phyloP scores from a whole-genome alignment of 2,113 vertebrate genomes.

The Burhinus bistriatus region DNA sequence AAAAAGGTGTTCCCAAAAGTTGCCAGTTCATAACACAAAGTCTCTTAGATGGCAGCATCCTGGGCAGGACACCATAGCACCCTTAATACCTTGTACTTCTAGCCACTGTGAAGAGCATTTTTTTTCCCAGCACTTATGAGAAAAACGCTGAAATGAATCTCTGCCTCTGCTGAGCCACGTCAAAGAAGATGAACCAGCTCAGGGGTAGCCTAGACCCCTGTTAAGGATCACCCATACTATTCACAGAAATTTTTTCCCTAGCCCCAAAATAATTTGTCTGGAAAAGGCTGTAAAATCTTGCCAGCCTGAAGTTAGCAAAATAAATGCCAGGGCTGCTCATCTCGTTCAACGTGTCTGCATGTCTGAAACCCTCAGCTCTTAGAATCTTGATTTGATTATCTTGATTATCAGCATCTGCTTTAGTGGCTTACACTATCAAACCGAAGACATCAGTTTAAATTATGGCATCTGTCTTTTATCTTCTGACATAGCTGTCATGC shows the following conservation, averaged over 20 bases:
- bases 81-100: background rate
- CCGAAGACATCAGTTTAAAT: constrained; percentile 12
- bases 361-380: background rate
- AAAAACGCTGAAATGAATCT: background rate
- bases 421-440: background rate
- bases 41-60: background rate
- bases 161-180: background rate
- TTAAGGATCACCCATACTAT: background rate
- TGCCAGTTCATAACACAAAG: background rate
- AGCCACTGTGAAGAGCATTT: background rate
- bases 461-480: background rate
- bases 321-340: background rate
- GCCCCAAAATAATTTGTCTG: background rate
- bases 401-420: constrained; percentile 53
- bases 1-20: background rate
- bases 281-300: background rate
- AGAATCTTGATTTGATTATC: background rate
- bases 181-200: background rate
- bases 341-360: background rate
- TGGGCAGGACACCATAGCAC: background rate
- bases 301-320: background rate
- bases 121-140: too few relatives aligned
- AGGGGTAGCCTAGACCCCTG: background rate
- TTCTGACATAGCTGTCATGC: constrained; percentile 5
- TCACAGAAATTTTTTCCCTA: background rate